Evolutionary conservation across 2,113 vertebrate species (phyloP), one percentile per base, ranked within the genome.

Genomic region (Oxygymnocypris stewartii): DNA sequence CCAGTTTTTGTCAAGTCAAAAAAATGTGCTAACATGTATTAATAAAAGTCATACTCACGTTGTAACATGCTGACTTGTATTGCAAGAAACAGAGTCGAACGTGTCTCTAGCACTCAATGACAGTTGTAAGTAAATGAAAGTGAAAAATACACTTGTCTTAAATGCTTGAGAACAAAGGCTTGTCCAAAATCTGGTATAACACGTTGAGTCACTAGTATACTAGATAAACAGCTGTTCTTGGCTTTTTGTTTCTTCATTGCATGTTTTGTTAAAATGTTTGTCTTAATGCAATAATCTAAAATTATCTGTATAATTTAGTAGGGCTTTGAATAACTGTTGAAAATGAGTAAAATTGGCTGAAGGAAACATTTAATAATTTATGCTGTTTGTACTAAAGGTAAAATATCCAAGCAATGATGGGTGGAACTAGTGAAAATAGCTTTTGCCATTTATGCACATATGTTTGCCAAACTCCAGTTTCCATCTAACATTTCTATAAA

Each of bases 71-170:
- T 81, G 59, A 47, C 2, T 76, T 49, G 63, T 28, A 16, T 81
- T 42, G 13, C 20, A 25, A 40, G 54, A 79, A 59, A n/a, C 12
- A 40, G 31, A 79, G 13, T 61, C 12, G 23, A 59, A 42, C 7
- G 20, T 25, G 14, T 65, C 40, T 44, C 37, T 25, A 6, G 59
- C 59, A 16, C 79, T 81, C 11, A 42, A 7, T 25, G 4, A 81
- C 8, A 47, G 59, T 81, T 4, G 4, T 28, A 2, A 81, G 14
- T 81, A 47, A 81, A 67, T 67, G 79, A 81, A 81, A 81, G 59
- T 18, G 23, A 37, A 81, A 81, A 65, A 31, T 47, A 1, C 6
- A 44, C n/a, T 81, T 81, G 23, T 67, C 40, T 65, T 81, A 28
- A 65, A 12, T 47, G n/a, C 13, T 18, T 7, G 20, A 65, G 40